Evolutionary conservation across 2,113 vertebrate species (phyloP), one percentile per base, ranked within the genome.

Genomic region (Syngnathoides biaculeatus): DNA sequence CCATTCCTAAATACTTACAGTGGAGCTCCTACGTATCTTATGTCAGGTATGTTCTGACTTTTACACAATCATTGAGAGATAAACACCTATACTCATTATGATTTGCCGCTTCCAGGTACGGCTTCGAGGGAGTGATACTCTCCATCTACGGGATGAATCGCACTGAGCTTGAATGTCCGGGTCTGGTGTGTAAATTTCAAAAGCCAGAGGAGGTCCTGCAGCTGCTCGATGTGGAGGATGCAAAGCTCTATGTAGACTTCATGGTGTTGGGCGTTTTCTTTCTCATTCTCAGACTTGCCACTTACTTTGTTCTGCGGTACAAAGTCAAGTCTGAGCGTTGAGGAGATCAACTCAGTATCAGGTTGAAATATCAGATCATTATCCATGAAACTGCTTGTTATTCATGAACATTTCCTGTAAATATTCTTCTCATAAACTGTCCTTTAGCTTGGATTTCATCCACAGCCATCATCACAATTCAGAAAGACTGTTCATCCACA

Each of bases 11-110:
- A 67, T 99, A 99, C 87, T 87, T 98, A 59, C 95, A 98, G 56
- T 99, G 97, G 97, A 98, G 95, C 73, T 98, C 97, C 65, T 99
- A 99, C 2, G 87, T 98, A 68, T 98, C 97, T 77, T 99, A 98
- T 0, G 96, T 99, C 92, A 97, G 97, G 97, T 99, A 73, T 30
- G 19, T 4, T 65, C 47, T 15, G 35, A n/a, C 10, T 69, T 65
- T 63, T 59, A 20, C 2, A 38, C 27, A 61, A 68, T 58, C 10
- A 4, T 61, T 40, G 10, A 20, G 30, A 1, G 30, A 22, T 61
- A 13, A 42, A 62, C 13, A 9, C n/a, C 3, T 22, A 27, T 35
- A 8, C 24, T 58, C 35, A 61, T 40, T 22, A 12, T 24, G 38
- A 22, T 62, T 19, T 0, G 67, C 19, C 8, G 2, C 27, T 75